phyloP scores from a whole-genome alignment of 2,113 vertebrate species.

The Anarrhichthys ocellatus region DNA sequence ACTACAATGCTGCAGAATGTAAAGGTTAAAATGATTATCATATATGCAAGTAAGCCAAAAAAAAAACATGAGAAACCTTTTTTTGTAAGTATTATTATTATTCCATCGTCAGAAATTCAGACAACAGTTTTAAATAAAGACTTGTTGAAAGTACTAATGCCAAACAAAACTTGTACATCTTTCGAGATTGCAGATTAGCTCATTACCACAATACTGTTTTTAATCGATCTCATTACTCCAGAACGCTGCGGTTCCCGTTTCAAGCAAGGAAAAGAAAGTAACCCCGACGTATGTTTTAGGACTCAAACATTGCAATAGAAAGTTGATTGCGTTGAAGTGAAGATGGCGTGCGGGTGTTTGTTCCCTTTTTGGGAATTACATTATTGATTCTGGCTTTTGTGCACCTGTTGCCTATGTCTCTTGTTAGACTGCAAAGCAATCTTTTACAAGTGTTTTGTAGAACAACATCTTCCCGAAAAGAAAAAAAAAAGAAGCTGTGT shows the following conservation, averaged over 20 bases:
- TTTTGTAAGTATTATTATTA: no score
- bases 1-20: not conserved
- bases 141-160: not conserved
- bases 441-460: not conserved
- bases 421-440: not conserved
- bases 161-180: slow-evolving; percentile 1
- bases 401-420: slow-evolving; percentile 1
- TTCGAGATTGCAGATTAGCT: slow-evolving; percentile 4
- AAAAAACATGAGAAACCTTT: no score
- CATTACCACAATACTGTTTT: slow-evolving; percentile 14
- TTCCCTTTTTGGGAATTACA: slow-evolving; percentile 16
- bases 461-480: not conserved
- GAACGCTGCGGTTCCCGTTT: not conserved
- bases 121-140: no score
- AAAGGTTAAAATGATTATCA: not conserved
- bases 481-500: not conserved
- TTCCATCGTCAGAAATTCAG: no score
- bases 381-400: not conserved
- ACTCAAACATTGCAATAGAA: slow-evolving; percentile 34
- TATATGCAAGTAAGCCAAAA: not conserved
- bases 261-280: not conserved
- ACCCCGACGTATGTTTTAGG: slow-evolving; percentile 24
- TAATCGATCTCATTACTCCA: slow-evolving; percentile 21
- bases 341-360: slow-evolving; percentile 10
- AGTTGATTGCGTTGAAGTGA: slow-evolving; percentile 37